Evolutionary conservation across 2,113 vertebrate species (phyloP), one percentile per base, ranked within the genome.

Genomic region (Indri indri): DNA sequence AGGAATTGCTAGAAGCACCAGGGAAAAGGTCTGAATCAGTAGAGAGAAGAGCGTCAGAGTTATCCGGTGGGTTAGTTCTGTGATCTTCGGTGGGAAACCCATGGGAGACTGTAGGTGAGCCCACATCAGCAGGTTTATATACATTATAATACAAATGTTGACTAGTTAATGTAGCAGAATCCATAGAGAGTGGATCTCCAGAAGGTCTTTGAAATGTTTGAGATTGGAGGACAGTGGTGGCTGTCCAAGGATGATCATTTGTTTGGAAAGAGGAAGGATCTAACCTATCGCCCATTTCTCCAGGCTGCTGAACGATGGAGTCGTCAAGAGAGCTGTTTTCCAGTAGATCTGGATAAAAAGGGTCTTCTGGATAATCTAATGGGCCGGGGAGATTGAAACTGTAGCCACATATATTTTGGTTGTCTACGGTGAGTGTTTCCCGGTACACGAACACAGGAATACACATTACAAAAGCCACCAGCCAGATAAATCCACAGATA

Each of bases 391-490:
- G 32, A 17, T 8, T 54, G 6, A 70, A 97, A 22, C 20, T 57
- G 90, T 99, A 98, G 16, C 11, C 0, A 0, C 98, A 99, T 0
- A 6, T 10, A 11, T n/a, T 61, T 2, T 54, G 12, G 63, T 95
- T 47, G 4, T 70, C 30, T 4, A 27, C 0, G 0, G 17, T 89
- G 8, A 14, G 27, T 0, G n/a, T 98, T 9, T 98, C 83, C 22
- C 98, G 97, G 95, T 99, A 98, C 50, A 98, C 16, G 87, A 99
- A 98, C 34, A 97, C 97, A 1, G 99, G 99, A 32, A 98, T 91
- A 54, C 98, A 99, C 96, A 99, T 98, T 6, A 97, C 1, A 5
- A 99, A 93, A 22, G 99, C 98, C 79, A 98, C 7, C 9, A 97
- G 14, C 99, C 99, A 99, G 47, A 98, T 98, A 47, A 97, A 79